These are phyloP conservation scores for Arenaria interpres DNA, from an alignment of 2,113 vertebrate species.

Conservation along the genomic window DNA sequence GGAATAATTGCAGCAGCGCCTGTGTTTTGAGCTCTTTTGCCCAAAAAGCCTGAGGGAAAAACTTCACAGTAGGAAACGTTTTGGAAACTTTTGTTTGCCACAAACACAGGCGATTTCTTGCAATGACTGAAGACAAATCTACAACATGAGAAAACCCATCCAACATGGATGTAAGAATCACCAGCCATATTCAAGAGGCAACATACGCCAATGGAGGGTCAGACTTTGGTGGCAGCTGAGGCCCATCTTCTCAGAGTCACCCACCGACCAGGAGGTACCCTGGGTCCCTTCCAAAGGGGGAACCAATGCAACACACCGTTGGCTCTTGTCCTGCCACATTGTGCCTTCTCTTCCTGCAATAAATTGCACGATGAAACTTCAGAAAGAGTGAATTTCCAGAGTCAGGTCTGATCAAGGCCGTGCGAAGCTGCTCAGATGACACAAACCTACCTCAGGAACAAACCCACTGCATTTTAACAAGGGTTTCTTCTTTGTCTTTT, in stretches of 20 bases:
- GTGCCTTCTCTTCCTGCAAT: not conserved
- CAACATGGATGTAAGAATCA: too few relatives aligned
- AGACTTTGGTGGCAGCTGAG: not conserved
- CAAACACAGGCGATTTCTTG: not conserved
- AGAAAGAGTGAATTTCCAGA: not conserved
- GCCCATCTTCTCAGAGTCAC: not conserved
- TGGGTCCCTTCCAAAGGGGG: fast-evolving
- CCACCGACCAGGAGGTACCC: fast-evolving
- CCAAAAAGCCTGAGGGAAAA: not conserved
- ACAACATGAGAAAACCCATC: not conserved
- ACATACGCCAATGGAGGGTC: too few relatives aligned
- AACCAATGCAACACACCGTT: fast-evolving
- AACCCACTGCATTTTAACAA: not conserved
- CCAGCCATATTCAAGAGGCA: not conserved
- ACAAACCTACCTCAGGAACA: not conserved
- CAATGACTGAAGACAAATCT: not conserved
- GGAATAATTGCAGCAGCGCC: not conserved
- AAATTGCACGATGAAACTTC: fast-evolving
- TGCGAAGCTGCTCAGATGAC: not conserved
- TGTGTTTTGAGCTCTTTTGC: not conserved
- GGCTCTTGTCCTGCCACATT: fast-evolving
- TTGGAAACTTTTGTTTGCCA: not conserved
- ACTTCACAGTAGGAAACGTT: not conserved
- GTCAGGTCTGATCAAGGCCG: not conserved
- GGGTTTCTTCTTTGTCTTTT: not conserved